Base-by-base conservation (phyloP, 2,797 vertebrate species). In the Sylvilagus floridanus region DNA sequence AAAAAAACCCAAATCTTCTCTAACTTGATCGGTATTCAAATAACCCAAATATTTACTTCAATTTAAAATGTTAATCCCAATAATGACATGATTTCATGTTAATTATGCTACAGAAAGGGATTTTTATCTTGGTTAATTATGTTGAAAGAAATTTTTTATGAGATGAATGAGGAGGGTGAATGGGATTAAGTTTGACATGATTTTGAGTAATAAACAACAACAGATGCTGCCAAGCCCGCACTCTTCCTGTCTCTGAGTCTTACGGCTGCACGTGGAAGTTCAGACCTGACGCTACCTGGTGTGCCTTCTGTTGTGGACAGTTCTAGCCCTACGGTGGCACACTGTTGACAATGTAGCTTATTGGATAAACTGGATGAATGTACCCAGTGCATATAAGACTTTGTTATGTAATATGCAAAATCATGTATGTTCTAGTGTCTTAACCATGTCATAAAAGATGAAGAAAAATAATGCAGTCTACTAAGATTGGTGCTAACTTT, bases 61-160 rank as follows among this genome's bases (percentile, higher is more conserved):
- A 88, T 94, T 97, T 87, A 88, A 96, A 95, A 95, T 57, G 9
- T 89, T 37, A 91, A 76, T 42, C 32, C 24, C 47, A 85, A 78
- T 26, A 93, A 78, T 68, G 42, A 89, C 37, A 47, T 37, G 16
- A 62, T 57, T 92, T 78, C 37, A 50, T 92, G 35, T 83, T 82
- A 91, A 86, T 83, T 81, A 68, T 37, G 4, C 28, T 77, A 69
- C 1, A 90, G 71, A 76, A 95, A 84, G 35, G 9, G 1, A 2
- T 22, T 66, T 87, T 92, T 84, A 57, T 50, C 4, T 12, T 73
- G 37, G 78, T 50, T 50, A 50, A 83, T 85, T 72, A 73, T 30
- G 12, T 8, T 78, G n/a, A 85, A 84, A 82, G 54, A 81, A 68
- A 30, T n/a, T 5, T 88, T 92, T 89, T 26, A 47, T 60, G 24